Evolutionary conservation across 1,140 invertebrate genomes (phyloP).

Genomic region (Physella acuta): DNA sequence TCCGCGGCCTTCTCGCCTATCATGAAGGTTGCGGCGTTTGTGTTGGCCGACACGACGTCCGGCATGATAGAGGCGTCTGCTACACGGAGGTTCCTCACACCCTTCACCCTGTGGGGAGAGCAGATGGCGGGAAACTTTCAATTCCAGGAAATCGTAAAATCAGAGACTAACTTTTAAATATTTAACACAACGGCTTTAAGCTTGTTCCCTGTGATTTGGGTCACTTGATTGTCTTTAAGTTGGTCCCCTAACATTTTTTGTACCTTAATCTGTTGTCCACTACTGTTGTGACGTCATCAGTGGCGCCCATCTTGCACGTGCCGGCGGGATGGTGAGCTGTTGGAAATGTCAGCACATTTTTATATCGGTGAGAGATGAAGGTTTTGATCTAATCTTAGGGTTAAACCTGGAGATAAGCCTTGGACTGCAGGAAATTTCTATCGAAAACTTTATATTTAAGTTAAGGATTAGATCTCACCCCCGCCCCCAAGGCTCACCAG

Average conservation of each 20-base stretch:
- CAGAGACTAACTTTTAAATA: too few species aligned
- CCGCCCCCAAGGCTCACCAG: not conserved
- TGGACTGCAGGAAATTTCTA: not conserved
- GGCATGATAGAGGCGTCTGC: not conserved
- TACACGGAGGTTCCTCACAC: not conserved
- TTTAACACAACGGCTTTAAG: too few species aligned
- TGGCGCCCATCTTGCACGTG: constrained; percentile 89
- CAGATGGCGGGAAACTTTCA: too few species aligned
- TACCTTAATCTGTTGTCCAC: constrained; percentile 74
- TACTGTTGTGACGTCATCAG: constrained; percentile 79
- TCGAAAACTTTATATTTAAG: not conserved
- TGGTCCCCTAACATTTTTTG: too few species aligned
- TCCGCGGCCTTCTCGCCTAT: not conserved
- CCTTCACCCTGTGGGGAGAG: not conserved
- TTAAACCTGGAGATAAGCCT: not conserved
- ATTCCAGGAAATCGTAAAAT: too few species aligned
- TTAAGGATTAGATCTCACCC: not conserved
- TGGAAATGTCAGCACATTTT: not conserved
- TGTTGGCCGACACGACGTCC: not conserved
- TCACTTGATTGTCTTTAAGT: too few species aligned
- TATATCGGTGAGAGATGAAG: not conserved
- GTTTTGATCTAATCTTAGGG: not conserved
- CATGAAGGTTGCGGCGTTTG: not conserved
- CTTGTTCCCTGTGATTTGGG: too few species aligned
- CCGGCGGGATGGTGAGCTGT: constrained; percentile 84